Evolutionary conservation across 2,888 invertebrate species (phyloP), one percentile per base, ranked within the genome.

Genomic region (Lasioglossum marginatum): DNA sequence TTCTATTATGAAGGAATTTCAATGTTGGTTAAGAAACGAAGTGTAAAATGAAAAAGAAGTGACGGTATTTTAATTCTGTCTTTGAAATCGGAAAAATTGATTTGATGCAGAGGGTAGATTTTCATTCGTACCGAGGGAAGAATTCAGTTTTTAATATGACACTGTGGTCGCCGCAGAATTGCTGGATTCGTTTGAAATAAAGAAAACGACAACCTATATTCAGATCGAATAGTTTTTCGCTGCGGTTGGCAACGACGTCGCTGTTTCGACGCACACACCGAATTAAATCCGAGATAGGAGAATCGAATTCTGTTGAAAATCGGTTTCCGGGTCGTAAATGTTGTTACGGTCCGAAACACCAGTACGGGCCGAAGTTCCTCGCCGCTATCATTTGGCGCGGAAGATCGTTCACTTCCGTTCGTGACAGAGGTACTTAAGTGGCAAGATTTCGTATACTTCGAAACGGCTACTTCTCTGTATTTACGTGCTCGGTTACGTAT

Each of bases 361-460:
- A 45, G 57, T 27, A 72, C 27, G 66, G 40, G 66, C 45, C 77
- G 16, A 77, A 73, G 68, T 73, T 83, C 45, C 48, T 66, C 40
- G 77, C 43, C 68, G 71, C 71, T 77, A 57, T 77, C 81, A 68
- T 81, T 83, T 70, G 83, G 73, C 81, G 63, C 68, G 80, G 83
- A 77, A 73, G 75, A 83, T 72, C 77, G 63, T 37, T 60, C 77
- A 57, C 57, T 80, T 83, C 83, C 83, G 81, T 81, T 83, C 83
- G 83, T 81, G 83, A 83, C 80, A 68, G 63, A 74, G 83, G 66
- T 81, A 83, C 83, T 83, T 83, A 83, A 68, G 81, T 77, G 66
- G 73, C 83, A 81, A 83, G 81, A 83, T 83, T 81, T 81, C 81
- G 77, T 74, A 68, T 76, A 77, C 60, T 68, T 27, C 45, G 66